Base-by-base conservation (phyloP, 2,888 invertebrate genomes). In the Bellardia pandia region DNA sequence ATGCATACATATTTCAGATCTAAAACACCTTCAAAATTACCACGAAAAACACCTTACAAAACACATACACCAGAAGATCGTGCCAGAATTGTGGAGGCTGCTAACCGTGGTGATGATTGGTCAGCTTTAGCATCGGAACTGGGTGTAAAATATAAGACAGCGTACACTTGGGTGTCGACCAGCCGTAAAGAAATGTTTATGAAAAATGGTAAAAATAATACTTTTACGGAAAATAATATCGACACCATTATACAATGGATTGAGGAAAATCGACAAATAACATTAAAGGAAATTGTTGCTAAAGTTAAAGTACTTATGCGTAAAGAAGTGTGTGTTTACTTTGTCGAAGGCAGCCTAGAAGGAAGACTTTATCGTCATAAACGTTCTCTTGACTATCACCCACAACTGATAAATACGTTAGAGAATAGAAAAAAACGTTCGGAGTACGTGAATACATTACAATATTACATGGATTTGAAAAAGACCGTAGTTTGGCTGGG, bases 131-230 rank as follows among this genome's bases (percentile, higher is more conserved):
- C 87, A 5, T 69, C 87, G 2, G 75, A 85, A 60, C 75, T 87
- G 33, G 87, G 87, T 8, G 87, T 87, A n/a, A 87, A 87, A 66
- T 87, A 87, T 64, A 87, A 87, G 78, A 87, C 87, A 23, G 87
- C 87, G 0, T 87, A 87, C 14, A 87, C 87, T 16, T 87, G 87
- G 87, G 87, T 87, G 9, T 87, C 87, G 3, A 87, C 78, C 30
- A 87, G 87, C 42, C 87, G 87, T 6, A 87, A 87, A 48, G 87
- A 87, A 71, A 87, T 87, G 87, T 87, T 87, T 60, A 64, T 87
- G 45, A 87, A 85, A 45, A 87, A 82, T 78, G 85, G 85, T 0
- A 85, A 81, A 85, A 85, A 79, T n/a, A 75, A 75, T 40, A 78
- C 85, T 42, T 82, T 87, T 75, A 87, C 62, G 3, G 87, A 85